Evolutionary conservation across 2,888 invertebrate genomes (phyloP), one percentile per base, ranked within the genome.

Genomic region (Harpalus rubripes): DNA sequence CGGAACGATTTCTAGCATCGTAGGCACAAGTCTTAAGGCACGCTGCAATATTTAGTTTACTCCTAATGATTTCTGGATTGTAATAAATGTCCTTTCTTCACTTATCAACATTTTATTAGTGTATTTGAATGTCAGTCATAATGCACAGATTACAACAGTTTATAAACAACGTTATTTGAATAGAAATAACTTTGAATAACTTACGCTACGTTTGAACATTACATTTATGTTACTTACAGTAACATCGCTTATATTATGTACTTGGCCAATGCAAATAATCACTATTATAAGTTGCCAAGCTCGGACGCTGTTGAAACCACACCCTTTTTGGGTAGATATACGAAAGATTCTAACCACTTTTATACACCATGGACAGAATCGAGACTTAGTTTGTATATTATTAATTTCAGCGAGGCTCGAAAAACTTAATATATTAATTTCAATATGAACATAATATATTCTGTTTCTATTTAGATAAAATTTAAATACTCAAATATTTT

Each of bases 71-170:
- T 32, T 5, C 32, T 32, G 32, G 32, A 32, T 32, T 32, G 32
- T 32, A 32, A 32, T 32, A 32, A 32, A 32, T 32, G 5, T 32
- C 32, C 32, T 32, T 32, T 32, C 32, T 32, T 41, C 15, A 68
- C 32, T 74, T 44, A 44, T 74, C 44, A 74, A 74, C 72, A 44
- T 74, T 74, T 74, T 74, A 74, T 74, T 74, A 74, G 72, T 74
- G 68, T 74, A 52, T 78, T 78, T 58, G 44, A 52, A 52, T 32
- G 12, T 58, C 58, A 58, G 81, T 81, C 61, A 63, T 81, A 81
- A 44, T 63, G 61, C 81, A 63, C 10, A 81, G 81, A 81, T 81
- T 81, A 81, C 63, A 81, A 81, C 81, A 81, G 22, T 41, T 59
- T 81, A 61, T 65, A 81, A 81, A 63, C 81, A 81, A 81, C 44